Conservation (phyloP, 35 echinoderm and acorn worm species). For the Eucidaris tribuloides region DNA sequence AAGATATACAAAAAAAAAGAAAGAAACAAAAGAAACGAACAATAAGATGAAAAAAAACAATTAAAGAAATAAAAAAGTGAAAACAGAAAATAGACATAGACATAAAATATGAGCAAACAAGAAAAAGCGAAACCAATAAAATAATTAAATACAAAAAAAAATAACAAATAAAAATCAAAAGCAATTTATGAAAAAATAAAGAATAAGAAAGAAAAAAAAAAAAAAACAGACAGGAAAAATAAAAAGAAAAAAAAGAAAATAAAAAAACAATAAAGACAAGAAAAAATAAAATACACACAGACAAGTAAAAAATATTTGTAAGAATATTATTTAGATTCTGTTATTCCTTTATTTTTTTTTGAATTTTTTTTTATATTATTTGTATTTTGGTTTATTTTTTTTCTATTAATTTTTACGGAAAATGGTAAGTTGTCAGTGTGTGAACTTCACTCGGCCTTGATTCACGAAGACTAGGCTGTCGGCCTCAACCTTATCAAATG, state of each 20-base stretch:
- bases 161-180: not conserved
- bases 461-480: not conserved
- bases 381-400: no score
- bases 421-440: slow-evolving; percentile 3
- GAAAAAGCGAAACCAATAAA: not conserved
- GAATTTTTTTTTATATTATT: no score
- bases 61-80: not conserved
- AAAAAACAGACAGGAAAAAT: not conserved
- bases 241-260: not conserved
- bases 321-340: no score
- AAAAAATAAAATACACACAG: not conserved
- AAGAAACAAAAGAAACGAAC: not conserved
- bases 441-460: slow-evolving; percentile 16
- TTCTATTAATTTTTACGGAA: no score
- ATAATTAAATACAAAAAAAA: not conserved
- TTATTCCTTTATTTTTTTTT: no score
- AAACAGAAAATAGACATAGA: not conserved
- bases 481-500: slow-evolving; percentile 30
- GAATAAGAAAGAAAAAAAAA: not conserved
- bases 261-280: not conserved
- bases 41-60: not conserved
- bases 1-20: not conserved
- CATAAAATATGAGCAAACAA: not conserved
- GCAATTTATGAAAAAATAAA: not conserved
- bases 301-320: not conserved